Evolutionary conservation across 2,797 vertebrate genomes (phyloP), one percentile per base, ranked within the genome.

Genomic region (Channa striata): DNA sequence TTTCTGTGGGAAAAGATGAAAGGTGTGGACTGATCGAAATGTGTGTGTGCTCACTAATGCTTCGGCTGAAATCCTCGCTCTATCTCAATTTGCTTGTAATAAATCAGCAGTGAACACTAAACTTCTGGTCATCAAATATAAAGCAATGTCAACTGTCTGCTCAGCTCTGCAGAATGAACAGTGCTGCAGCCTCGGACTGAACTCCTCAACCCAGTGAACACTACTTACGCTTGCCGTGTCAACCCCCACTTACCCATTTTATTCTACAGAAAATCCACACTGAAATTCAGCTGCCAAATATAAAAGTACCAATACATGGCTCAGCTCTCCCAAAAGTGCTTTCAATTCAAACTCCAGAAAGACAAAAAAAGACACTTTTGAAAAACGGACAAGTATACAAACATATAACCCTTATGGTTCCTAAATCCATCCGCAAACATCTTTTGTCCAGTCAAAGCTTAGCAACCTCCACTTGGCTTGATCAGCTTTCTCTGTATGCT

Each of bases 61-160:
- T 47, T 65, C 37, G 54, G 34, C 34, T 56, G 19, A 59, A 59
- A 70, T 58, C 49, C 51, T 42, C 44, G 58, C 34, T 59, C 42
- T 63, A 46, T 59, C 58, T 63, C 73, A 34, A 43, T 67, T 57
- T 68, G 30, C 39, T 59, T 36, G 2, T n/a, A 47, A 79, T 77
- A 66, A 74, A 84, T 70, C 52, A 77, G 48, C 53, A 49, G 63
- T 53, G 23, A 72, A 30, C 12, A 59, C 63, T 13, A 60, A 64
- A 78, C 53, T 77, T n/a, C 21, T 17, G n/a, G 37, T 75, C 44
- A 78, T 73, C 39, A 79, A 64, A 83, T 73, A 72, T 71, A 59
- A 61, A 82, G 61, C 49, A 63, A 52, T 46, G 74, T 69, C 16
- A 72, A 60, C 51, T 39, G 25, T 81, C 66, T 80, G 80, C 63